A percentile compares a stretch with the other conserved stretches of the same genome.
phyloP scores from a whole-genome alignment of 2,797 vertebrate species.

The Neoniphon sammara region DNA sequence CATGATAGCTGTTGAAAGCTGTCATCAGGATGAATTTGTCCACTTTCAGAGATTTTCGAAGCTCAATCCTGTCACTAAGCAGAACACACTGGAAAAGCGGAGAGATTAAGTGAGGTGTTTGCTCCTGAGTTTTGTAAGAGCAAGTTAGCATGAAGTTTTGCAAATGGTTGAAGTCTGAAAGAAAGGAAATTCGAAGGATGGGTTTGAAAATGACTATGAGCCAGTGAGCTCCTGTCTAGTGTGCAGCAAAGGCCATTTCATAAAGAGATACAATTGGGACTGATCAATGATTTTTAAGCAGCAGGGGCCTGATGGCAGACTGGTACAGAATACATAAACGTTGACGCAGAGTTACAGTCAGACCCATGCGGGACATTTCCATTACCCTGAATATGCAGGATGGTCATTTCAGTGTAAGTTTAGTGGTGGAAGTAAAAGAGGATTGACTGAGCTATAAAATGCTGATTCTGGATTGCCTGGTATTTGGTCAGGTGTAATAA shows the following conservation, averaged over 20 bases:
- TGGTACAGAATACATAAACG: no score
- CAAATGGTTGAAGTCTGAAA: background rate
- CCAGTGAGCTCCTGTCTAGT: constrained; percentile 1
- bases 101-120: background rate
- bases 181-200: background rate
- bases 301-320: no score
- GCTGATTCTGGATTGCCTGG: background rate
- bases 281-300: constrained; percentile 8
- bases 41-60: constrained; percentile 1
- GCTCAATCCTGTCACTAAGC: constrained; percentile 1
- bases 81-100: constrained; percentile 4
- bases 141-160: constrained; percentile 11
- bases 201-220: background rate
- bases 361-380: constrained; percentile 23
- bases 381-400: constrained; percentile 11
- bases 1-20: constrained; percentile 9
- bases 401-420: constrained; percentile 22
- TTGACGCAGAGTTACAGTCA: background rate
- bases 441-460: constrained; percentile 8
- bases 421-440: background rate
- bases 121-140: constrained; percentile 1
- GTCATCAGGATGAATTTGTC: constrained; percentile 12
- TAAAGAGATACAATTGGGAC: background rate
- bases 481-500: background rate
- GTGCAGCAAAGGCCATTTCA: constrained; percentile 14